Base-by-base conservation (phyloP, 1,140 invertebrate genomes). In the Hirudo medicinalis region DNA sequence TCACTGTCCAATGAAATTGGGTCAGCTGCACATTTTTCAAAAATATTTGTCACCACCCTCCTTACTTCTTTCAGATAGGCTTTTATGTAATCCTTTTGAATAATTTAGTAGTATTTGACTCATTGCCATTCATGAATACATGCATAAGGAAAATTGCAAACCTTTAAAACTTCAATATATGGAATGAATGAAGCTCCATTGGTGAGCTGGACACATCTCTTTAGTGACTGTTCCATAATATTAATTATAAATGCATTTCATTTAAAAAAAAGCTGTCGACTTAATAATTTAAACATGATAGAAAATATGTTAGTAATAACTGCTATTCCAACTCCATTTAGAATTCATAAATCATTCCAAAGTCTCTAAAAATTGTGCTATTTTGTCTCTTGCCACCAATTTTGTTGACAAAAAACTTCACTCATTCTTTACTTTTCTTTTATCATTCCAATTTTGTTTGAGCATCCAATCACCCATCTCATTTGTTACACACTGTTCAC, bases 111-210 rank as follows among this genome's bases (percentile, higher is more conserved):
- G 13, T 9, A 17, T n/a, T 54, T 27, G 17, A 71, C 43, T 49
- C 43, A 15, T 49, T 15, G 19, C 32, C 15, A 5, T 0, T 6
- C 20, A 71, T n/a, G 3, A 71, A 53, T 60, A n/a, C 6, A 72
- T 22, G 32, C 43, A 55, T 17, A 54, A 60, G 20, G 68, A 63
- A 63, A 63, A 25, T 32, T 8, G 8, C 57, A 63, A 86, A 84
- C 4, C 88, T 80, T 78, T 86, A 84, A 27, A 84, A 76, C 57
- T 87, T 80, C 4, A 73, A 68, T 15, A 25, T 25, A 27, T 81
- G 82, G 81, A 84, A 43, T 81, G 81, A 74, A 72, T 88, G 86
- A 54, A 86, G 77, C 69, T 22, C 69, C 69, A 27, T 54, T 54
- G 0, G 69, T 70, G 19, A 70, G 49, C 36, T 22, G 19, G 0